A percentile compares a stretch with the other conserved stretches of the same genome.
Conservation (phyloP, 1,140 invertebrate genomes). For the Cheumatopsyche charites region DNA sequence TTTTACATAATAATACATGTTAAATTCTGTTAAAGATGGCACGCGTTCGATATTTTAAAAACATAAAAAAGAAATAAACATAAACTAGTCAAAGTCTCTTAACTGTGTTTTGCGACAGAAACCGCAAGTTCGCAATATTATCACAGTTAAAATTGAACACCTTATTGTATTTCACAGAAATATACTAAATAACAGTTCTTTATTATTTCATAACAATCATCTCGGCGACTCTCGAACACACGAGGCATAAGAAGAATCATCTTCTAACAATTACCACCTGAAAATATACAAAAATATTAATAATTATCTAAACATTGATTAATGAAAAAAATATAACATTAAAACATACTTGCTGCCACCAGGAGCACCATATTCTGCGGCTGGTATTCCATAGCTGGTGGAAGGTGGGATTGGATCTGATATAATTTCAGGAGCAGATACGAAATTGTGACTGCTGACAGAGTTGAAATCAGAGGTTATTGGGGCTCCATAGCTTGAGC, state of each 20-base stretch:
- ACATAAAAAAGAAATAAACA: too few relatives aligned
- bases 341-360: constrained; percentile 20
- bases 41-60: neutral
- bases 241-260: neutral
- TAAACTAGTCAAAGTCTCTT: neutral
- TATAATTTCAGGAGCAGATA: neutral
- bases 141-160: constrained; percentile 38
- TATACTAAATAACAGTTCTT: constrained; percentile 29
- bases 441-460: neutral
- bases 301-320: neutral
- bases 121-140: constrained; percentile 16
- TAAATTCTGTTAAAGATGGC: constrained; percentile 1
- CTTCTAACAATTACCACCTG: constrained; percentile 30
- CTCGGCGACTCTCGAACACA: constrained; percentile 38
- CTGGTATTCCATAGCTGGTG: constrained; percentile 11
- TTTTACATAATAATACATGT: neutral
- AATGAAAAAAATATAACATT: neutral
- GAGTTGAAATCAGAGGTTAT: neutral
- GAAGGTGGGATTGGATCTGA: neutral
- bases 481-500: neutral
- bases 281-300: constrained; percentile 28
- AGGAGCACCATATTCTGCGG: constrained; percentile 25
- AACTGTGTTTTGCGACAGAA: constrained; percentile 15
- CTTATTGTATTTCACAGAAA: constrained; percentile 40
- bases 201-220: constrained; percentile 11